phyloP scores from a whole-genome alignment of 2,888 invertebrate species.

The Phytoseiulus persimilis region DNA sequence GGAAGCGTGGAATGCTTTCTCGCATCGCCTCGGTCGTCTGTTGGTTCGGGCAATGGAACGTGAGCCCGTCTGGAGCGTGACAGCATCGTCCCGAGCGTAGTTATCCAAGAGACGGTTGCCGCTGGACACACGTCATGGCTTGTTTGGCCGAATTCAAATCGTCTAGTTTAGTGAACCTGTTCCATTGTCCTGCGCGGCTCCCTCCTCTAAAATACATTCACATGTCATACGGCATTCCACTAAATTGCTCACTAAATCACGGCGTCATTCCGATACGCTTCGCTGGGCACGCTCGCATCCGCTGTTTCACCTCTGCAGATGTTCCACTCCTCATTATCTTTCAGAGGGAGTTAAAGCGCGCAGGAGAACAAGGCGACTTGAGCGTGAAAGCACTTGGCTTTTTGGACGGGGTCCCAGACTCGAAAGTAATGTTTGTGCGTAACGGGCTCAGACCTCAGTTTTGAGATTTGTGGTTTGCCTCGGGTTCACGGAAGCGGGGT shows the following conservation, averaged over 20 bases:
- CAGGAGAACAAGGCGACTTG: not conserved
- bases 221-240: not conserved
- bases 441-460: no score
- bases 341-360: not conserved
- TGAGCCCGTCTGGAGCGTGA: no score
- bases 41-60: no score
- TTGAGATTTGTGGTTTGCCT: no score
- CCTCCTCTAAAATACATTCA: not conserved
- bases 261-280: not conserved
- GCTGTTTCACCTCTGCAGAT: no score
- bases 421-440: no score
- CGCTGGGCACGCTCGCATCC: not conserved
- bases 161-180: not conserved
- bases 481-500: no score
- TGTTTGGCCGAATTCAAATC: not conserved
- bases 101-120: not conserved
- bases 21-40: no score
- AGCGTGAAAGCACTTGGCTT: no score
- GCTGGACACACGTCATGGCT: not conserved
- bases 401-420: no score
- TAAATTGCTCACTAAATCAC: not conserved
- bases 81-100: not conserved
- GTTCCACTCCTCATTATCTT: not conserved
- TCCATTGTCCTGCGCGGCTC: not conserved
- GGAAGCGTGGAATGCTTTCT: no score